phyloP scores from a whole-genome alignment of 2,888 invertebrate genomes.

The Drosophila nigricruria region DNA sequence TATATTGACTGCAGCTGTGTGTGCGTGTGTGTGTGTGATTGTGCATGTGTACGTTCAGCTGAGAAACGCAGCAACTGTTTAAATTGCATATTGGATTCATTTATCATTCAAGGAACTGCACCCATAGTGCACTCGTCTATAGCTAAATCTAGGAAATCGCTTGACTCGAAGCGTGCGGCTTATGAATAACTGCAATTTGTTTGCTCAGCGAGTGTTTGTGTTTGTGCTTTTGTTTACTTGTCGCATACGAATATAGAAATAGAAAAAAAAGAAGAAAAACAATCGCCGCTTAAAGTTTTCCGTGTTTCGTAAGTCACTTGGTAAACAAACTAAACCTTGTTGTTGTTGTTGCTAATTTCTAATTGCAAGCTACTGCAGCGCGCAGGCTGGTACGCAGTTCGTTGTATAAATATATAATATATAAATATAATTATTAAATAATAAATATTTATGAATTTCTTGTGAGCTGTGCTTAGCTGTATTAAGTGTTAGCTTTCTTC shows the following conservation, averaged over 20 bases:
- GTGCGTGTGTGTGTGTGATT: background rate
- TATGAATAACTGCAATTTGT: constrained; percentile 18
- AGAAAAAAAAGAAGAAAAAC: background rate
- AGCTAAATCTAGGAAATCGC: constrained; percentile 14
- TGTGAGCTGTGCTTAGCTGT: background rate
- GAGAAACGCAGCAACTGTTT: constrained; percentile 58
- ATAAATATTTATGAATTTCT: background rate
- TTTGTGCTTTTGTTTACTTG: constrained; percentile 30
- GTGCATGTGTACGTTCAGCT: constrained; percentile 21
- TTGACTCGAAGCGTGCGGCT: background rate
- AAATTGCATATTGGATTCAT: constrained; percentile 50
- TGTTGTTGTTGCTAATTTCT: background rate
- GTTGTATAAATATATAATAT: background rate
- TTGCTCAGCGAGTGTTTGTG: constrained; percentile 22
- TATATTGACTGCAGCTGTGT: background rate
- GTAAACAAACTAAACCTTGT: constrained; percentile 30
- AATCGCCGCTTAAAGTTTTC: constrained; percentile 26
- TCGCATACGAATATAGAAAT: constrained; percentile 10
- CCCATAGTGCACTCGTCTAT: constrained; percentile 12
- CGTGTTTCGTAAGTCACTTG: constrained; percentile 24
- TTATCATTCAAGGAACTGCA: constrained; percentile 19
- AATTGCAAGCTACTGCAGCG: constrained; percentile 2
- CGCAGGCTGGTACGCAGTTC: constrained; percentile 7
- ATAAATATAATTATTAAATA: background rate
- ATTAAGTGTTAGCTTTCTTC: background rate